A percentile compares a stretch with the other conserved stretches of the same genome.
phyloP scores from a whole-genome alignment of 2,888 invertebrate species.

The Catocala sponsa region DNA sequence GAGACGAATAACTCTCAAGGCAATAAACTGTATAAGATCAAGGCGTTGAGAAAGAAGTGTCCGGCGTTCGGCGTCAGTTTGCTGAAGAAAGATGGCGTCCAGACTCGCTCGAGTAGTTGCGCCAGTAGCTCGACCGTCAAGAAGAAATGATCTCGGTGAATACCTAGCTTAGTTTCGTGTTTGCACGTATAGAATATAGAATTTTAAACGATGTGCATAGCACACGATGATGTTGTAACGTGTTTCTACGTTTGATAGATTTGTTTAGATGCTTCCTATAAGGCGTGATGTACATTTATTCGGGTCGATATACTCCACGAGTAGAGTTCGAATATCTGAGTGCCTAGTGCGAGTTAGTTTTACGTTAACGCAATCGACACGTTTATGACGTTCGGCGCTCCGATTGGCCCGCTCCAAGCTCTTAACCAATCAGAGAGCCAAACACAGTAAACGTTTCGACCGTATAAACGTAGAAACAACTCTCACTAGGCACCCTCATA shows the following conservation, averaged over 20 bases:
- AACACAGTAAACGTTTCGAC: too few species aligned
- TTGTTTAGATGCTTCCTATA: slow-evolving; percentile 57
- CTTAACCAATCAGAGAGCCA: too few species aligned
- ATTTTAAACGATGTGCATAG: slow-evolving; percentile 47
- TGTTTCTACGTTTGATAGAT: slow-evolving; percentile 46
- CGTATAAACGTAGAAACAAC: too few species aligned
- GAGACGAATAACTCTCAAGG: slow-evolving; percentile 84
- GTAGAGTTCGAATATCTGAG: too few species aligned
- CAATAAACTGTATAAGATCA: slow-evolving; percentile 83
- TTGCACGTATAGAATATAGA: slow-evolving; percentile 43
- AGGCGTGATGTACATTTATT: slow-evolving; percentile 13
- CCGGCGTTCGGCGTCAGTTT: slow-evolving; percentile 78
- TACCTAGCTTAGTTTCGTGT: slow-evolving; percentile 52
- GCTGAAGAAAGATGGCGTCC: slow-evolving; percentile 81
- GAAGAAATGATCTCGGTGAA: slow-evolving; percentile 83
- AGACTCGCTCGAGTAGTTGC: slow-evolving; percentile 82
- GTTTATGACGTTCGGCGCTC: too few species aligned
- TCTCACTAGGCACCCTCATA: too few species aligned
- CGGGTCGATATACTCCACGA: background rate
- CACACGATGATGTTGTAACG: slow-evolving; percentile 52
- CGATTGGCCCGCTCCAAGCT: too few species aligned
- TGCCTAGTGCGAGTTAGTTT: too few species aligned
- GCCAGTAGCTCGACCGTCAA: slow-evolving; percentile 78
- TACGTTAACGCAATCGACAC: too few species aligned
- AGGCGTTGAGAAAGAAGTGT: slow-evolving; percentile 82